Evolutionary conservation across 2,113 vertebrate species (phyloP).

Genomic region (Psilopsiagon aurifrons): DNA sequence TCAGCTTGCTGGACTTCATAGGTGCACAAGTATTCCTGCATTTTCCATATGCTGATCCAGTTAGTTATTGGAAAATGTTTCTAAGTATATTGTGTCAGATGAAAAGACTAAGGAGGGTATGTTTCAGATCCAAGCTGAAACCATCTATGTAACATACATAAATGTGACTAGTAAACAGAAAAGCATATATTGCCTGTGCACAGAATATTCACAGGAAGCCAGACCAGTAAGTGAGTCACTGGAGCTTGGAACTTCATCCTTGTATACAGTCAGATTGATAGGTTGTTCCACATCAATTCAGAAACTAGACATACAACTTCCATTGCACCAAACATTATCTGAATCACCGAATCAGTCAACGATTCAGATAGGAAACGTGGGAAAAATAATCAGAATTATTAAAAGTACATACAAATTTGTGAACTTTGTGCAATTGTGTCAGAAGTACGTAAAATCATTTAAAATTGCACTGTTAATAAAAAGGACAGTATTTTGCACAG

Average conservation of each 20-base stretch:
- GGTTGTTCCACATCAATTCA: background rate
- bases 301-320: background rate
- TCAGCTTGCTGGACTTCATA: background rate
- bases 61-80: background rate
- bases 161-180: background rate
- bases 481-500: background rate
- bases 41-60: background rate
- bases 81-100: background rate
- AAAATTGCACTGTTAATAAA: background rate
- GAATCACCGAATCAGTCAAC: background rate
- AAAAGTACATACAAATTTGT: background rate
- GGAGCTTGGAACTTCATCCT: background rate
- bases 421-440: background rate
- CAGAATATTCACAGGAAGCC: background rate
- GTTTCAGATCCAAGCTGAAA: background rate
- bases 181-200: background rate
- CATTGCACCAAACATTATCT: background rate
- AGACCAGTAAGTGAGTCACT: background rate
- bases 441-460: background rate
- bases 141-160: background rate
- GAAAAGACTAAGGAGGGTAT: background rate
- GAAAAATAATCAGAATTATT: background rate
- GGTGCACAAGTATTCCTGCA: background rate
- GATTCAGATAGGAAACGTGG: background rate
- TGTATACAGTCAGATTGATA: background rate